Evolutionary conservation across 2,888 invertebrate species (phyloP).

Genomic region (Chloromyia formosa): DNA sequence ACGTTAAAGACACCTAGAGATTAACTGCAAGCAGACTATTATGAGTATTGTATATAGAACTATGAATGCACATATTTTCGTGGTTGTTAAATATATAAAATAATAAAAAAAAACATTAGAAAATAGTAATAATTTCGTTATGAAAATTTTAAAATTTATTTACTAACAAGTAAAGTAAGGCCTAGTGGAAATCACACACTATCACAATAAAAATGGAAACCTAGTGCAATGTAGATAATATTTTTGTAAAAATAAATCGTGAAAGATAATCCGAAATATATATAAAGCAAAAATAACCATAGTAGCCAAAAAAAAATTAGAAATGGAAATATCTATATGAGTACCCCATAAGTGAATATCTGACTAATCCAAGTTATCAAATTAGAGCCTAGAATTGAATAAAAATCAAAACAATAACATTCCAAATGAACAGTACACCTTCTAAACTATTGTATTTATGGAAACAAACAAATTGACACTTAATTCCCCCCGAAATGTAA

Average conservation of each 20-base stretch:
- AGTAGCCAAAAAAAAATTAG: neutral
- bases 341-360: neutral
- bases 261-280: too few relatives aligned
- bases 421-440: neutral
- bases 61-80: too few relatives aligned
- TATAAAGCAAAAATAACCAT: neutral
- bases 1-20: too few relatives aligned
- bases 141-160: neutral
- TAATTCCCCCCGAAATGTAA: neutral
- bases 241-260: neutral
- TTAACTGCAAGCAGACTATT: too few relatives aligned
- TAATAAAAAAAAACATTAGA: too few relatives aligned
- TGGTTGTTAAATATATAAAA: too few relatives aligned
- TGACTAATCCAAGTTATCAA: neutral
- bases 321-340: neutral
- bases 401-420: neutral
- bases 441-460: neutral
- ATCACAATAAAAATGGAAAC: too few relatives aligned
- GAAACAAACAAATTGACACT: neutral
- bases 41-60: too few relatives aligned
- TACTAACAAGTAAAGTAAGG: neutral
- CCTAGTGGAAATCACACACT: too few relatives aligned
- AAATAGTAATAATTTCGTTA: neutral
- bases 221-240: neutral
- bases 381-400: neutral